Evolutionary conservation across 2,797 vertebrate genomes (phyloP).

Genomic region (Poeciliopsis turneri): DNA sequence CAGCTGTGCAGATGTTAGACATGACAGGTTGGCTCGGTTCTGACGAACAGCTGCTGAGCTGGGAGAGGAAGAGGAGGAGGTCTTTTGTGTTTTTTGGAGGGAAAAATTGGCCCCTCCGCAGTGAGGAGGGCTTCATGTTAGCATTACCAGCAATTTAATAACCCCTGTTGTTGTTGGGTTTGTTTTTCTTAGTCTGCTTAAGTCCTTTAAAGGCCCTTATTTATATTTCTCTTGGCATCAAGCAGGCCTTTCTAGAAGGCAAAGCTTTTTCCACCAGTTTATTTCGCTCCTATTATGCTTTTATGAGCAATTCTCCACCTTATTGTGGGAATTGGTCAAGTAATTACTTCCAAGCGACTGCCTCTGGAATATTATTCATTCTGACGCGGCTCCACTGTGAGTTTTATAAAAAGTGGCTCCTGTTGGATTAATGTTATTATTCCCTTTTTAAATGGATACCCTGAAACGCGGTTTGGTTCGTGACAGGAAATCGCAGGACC

Average conservation of each 20-base stretch:
- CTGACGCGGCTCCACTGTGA: constrained; percentile 52
- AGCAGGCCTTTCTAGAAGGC: constrained; percentile 25
- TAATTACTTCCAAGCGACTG: constrained; percentile 71
- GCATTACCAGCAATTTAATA: constrained; percentile 13
- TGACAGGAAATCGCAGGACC: constrained; percentile 11
- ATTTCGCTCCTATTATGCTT: constrained; percentile 62
- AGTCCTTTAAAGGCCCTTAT: constrained; percentile 30
- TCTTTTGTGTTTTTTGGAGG: constrained; percentile 3
- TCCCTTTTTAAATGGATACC: constrained; percentile 45
- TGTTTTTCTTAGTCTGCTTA: constrained; percentile 7
- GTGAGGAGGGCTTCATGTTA: not conserved
- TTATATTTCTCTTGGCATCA: constrained; percentile 28
- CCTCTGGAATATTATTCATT: constrained; percentile 68
- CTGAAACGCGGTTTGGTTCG: constrained; percentile 16
- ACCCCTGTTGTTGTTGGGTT: not conserved
- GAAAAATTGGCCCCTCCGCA: not conserved
- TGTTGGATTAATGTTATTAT: constrained; percentile 58
- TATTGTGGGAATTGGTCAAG: constrained; percentile 67
- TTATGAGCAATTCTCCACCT: constrained; percentile 64
- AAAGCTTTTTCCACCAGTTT: constrained; percentile 45
- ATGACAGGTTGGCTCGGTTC: constrained; percentile 28
- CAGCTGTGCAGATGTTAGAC: constrained; percentile 66
- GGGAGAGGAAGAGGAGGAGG: constrained; percentile 6
- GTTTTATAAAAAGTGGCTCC: constrained; percentile 50
- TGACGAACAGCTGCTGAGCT: constrained; percentile 58